Evolutionary conservation across 1,140 invertebrate genomes (phyloP), one percentile per base, ranked within the genome.

Genomic region (Kradibia gibbosae): DNA sequence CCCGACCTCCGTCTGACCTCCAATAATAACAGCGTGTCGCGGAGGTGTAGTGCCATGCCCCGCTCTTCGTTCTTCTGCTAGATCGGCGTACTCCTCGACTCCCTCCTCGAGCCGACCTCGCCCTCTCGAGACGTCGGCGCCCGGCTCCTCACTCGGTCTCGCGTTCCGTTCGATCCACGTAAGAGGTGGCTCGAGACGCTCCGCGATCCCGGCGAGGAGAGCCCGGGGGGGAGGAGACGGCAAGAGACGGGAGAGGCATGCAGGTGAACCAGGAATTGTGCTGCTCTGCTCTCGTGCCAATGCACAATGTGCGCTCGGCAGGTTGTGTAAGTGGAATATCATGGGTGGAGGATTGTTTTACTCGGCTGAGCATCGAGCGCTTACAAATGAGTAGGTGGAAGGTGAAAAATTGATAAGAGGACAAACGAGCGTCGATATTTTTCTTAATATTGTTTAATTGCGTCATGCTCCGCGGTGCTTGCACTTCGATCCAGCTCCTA

Each of bases 1-100:
- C 84, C 86, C 86, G 88, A 90, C 88, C 88, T 89, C 88, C 85
- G 82, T 87, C 86, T 91, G 87, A 91, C 90, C 90, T 90, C 90
- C 89, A 89, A 90, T 89, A 89, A 89, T 90, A 90, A 87, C 86
- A 84, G 45, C 28, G 79, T 82, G 79, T 81, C 71, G 84, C 84
- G 84, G 82, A 85, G 88, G 86, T 87, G 86, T 87, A 87, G n/a
- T 62, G 79, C 72, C 83, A 81, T 83, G 79, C 81, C 72, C 86
- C 86, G 89, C 88, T 83, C 70, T 83, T 79, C 71, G 57, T 55
- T 79, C 60, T 62, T 25, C 13, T 3, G 20, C 50, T 53, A 53
- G 50, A 17, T 53, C 50, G 50, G 22, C 50, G 20, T 62, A n/a
- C 67, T 20, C 20, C 42, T 50, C 42, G 45, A n/a, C n/a, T n/a